Evolutionary conservation across 2,888 invertebrate genomes (phyloP).

Genomic region (Andrena camellia): DNA sequence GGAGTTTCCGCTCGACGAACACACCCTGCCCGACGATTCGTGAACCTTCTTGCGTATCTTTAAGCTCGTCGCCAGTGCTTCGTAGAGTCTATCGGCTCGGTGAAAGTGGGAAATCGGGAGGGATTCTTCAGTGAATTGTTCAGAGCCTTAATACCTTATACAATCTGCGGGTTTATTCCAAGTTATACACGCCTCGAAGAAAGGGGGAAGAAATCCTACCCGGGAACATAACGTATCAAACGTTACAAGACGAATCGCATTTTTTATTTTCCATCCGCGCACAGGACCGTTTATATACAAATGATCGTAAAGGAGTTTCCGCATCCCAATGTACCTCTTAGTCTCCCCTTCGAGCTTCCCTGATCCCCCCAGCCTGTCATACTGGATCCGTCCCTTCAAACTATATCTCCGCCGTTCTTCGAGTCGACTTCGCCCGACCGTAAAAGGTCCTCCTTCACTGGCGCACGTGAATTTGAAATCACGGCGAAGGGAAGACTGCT

Average conservation of each 20-base stretch:
- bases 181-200: background rate
- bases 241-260: slow-evolving; percentile 5
- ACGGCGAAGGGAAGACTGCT: slow-evolving; percentile 12
- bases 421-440: slow-evolving; percentile 41
- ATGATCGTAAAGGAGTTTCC: slow-evolving; percentile 57
- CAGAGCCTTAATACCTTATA: background rate
- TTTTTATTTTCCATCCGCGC: slow-evolving; percentile 47
- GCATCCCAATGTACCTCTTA: slow-evolving; percentile 35
- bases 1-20: too few relatives aligned
- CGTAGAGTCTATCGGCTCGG: too few relatives aligned
- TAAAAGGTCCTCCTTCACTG: slow-evolving; percentile 34
- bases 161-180: background rate
- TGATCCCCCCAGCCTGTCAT: slow-evolving; percentile 47
- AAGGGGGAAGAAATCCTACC: background rate
- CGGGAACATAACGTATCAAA: slow-evolving; percentile 3
- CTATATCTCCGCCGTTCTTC: slow-evolving; percentile 28
- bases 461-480: slow-evolving; percentile 32
- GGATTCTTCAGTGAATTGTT: background rate
- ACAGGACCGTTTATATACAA: slow-evolving; percentile 50
- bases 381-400: slow-evolving; percentile 31
- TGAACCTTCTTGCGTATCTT: too few relatives aligned
- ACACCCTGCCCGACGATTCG: too few relatives aligned
- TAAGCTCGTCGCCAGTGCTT: too few relatives aligned
- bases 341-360: slow-evolving; percentile 30
- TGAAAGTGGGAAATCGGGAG: too few relatives aligned